These are phyloP conservation scores for Noctilio leporinus DNA, from an alignment of 2,113 vertebrate species.

Conservation along the genomic window DNA sequence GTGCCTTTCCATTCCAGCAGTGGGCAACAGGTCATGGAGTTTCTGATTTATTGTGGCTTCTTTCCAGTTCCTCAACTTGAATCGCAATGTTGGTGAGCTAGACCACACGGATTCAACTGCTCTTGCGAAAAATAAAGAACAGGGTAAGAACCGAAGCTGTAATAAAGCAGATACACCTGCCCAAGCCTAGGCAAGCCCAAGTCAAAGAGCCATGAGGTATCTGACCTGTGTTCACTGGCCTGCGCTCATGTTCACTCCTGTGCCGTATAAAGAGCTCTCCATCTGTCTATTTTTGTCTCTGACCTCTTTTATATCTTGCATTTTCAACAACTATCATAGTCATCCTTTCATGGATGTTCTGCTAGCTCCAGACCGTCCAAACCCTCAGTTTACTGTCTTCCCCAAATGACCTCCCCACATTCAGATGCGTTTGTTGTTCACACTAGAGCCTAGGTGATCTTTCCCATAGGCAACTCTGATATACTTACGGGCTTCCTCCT, in stretches of 20 bases:
- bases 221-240: background rate
- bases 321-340: background rate
- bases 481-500: background rate
- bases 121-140: background rate
- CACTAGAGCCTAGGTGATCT: background rate
- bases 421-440: background rate
- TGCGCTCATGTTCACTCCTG: background rate
- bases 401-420: background rate
- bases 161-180: background rate
- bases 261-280: accelerated
- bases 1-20: background rate
- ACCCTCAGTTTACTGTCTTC: background rate
- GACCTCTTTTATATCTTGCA: background rate
- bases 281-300: background rate
- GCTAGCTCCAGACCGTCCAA: background rate
- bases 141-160: background rate
- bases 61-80: background rate
- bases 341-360: background rate
- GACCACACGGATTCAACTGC: background rate
- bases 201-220: background rate
- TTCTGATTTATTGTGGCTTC: background rate
- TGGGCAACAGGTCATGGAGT: background rate
- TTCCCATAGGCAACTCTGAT: background rate
- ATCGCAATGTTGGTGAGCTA: background rate
- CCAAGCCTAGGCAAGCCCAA: background rate